Conservation (phyloP, 2,113 vertebrate genomes). For the Climacteris rufus region DNA sequence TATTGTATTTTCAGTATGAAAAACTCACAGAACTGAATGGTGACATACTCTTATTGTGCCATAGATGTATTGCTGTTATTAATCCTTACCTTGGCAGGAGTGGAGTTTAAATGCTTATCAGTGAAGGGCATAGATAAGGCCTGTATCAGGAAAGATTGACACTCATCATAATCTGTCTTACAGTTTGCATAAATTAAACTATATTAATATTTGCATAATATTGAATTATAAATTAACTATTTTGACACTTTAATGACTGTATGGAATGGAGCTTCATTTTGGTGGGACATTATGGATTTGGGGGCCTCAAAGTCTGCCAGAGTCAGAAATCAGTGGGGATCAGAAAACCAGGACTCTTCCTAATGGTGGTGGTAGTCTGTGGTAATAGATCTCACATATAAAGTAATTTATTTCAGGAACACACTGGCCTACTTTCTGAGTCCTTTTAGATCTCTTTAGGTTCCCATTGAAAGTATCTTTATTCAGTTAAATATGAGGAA, state of each 20-base stretch:
- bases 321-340: neutral
- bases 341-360: neutral
- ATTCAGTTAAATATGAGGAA: neutral
- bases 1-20: neutral
- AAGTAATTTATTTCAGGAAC: neutral
- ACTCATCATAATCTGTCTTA: neutral
- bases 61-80: conserved; percentile 1
- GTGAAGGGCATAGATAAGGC: neutral
- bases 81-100: neutral
- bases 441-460: neutral
- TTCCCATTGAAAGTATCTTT: neutral
- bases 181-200: neutral
- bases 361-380: neutral
- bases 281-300: neutral
- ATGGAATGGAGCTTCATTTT: neutral
- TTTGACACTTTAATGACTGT: neutral
- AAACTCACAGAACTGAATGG: neutral
- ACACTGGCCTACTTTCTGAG: neutral
- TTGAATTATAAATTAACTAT: neutral
- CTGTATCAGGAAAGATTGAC: neutral
- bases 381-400: neutral
- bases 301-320: neutral
- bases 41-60: neutral
- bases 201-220: neutral
- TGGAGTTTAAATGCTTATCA: neutral